Percentiles rank a stretch among this genome's conserved stretches.
Evolutionary conservation across 2,888 invertebrate genomes (phyloP).

Genomic region (Nasonia oneida): DNA sequence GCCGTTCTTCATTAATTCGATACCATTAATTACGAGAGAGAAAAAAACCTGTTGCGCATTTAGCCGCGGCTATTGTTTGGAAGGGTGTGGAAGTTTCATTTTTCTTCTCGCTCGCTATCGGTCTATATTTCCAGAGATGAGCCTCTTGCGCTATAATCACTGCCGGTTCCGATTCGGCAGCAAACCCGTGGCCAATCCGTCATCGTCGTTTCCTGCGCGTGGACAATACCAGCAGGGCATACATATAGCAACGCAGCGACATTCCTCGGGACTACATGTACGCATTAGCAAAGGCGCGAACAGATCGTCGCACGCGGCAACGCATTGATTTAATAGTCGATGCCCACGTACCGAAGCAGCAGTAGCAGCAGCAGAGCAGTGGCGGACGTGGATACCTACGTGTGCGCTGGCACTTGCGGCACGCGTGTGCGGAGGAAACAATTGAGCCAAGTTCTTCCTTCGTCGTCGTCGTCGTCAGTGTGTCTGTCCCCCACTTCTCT

Average conservation of each 20-base stretch:
- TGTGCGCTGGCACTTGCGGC: slow-evolving; percentile 72
- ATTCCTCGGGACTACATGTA: slow-evolving; percentile 63
- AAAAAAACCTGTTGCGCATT: neutral
- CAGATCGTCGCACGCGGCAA: slow-evolving; percentile 72
- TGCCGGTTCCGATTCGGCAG: neutral
- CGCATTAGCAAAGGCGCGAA: slow-evolving; percentile 76
- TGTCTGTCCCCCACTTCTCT: slow-evolving; percentile 56
- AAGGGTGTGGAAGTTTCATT: neutral
- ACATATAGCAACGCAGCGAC: slow-evolving; percentile 34
- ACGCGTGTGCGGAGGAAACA: slow-evolving; percentile 79
- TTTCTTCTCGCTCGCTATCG: neutral
- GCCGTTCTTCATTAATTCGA: neutral
- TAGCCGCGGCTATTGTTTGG: neutral
- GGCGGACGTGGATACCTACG: slow-evolving; percentile 71
- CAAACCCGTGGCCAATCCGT: neutral
- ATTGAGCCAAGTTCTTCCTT: slow-evolving; percentile 70
- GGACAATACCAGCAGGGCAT: neutral
- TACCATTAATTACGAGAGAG: neutral
- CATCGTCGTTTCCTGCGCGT: neutral
- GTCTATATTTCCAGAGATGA: neutral
- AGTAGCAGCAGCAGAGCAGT: slow-evolving; percentile 14
- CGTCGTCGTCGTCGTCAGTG: neutral
- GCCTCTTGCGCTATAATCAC: neutral
- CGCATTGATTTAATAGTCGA: slow-evolving; percentile 78
- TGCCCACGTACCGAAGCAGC: slow-evolving; percentile 72